A percentile compares a stretch with the other conserved stretches of the same genome.
Evolutionary conservation across 1,140 invertebrate species (phyloP).

Genomic region (Aporrectodea caliginosa): DNA sequence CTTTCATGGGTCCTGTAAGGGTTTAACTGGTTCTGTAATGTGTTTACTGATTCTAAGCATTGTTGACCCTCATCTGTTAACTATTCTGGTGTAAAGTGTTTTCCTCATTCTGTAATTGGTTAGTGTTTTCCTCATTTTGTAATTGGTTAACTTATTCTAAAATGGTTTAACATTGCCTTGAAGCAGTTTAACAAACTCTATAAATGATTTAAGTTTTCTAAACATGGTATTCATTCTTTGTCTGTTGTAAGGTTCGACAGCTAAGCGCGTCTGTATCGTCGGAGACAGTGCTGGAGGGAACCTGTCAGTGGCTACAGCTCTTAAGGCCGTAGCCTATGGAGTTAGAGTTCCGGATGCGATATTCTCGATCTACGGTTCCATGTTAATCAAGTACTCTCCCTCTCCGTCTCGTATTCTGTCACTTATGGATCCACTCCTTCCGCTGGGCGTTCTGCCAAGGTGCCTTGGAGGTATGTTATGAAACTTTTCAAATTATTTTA

Average conservation of each 20-base stretch:
- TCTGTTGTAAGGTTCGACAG: conserved; percentile 69
- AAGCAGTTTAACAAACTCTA: no score
- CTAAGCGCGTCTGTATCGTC: conserved; percentile 58
- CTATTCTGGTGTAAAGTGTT: no score
- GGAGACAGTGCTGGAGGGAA: conserved; percentile 93
- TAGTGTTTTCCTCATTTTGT: no score
- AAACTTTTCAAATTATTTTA: background rate
- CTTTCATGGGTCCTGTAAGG: no score
- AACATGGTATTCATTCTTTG: no score
- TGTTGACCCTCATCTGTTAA: no score
- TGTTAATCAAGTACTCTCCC: conserved; percentile 70
- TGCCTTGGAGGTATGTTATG: conserved; percentile 55
- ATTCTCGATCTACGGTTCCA: conserved; percentile 73
- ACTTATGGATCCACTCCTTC: conserved; percentile 88
- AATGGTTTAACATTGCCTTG: no score
- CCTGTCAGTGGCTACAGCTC: conserved; percentile 64
- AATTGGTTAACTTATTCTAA: no score
- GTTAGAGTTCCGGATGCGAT: conserved; percentile 75
- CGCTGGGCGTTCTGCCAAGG: conserved; percentile 69
- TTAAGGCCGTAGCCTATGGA: conserved; percentile 70
- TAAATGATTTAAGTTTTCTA: no score
- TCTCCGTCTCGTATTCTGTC: conserved; percentile 88
- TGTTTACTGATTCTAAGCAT: no score
- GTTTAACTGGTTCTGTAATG: no score
- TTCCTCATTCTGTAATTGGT: no score